Percentiles rank a stretch among this genome's conserved stretches.
Conservation (phyloP, 2,888 invertebrate genomes). For the Psococerastis gibbosa region DNA sequence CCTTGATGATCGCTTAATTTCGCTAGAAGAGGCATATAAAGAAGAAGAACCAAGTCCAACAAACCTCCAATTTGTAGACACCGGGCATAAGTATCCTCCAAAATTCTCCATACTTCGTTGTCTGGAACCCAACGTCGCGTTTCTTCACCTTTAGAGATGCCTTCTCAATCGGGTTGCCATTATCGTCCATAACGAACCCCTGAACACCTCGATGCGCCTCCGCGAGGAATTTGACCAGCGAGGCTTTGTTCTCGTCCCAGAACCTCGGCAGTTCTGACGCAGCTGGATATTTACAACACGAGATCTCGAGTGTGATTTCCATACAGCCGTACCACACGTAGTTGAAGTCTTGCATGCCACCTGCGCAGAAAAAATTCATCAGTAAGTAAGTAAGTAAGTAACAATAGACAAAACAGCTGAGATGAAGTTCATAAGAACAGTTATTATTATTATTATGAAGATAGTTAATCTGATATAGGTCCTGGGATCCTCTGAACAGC, state of each 20-base stretch:
- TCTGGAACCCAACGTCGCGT: slow-evolving; percentile 35
- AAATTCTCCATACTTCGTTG: slow-evolving; percentile 38
- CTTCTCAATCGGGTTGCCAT: slow-evolving; percentile 28
- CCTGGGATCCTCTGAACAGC: too few species aligned
- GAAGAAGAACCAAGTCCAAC: too few species aligned
- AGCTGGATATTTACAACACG: slow-evolving; percentile 45
- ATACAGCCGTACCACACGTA: slow-evolving; percentile 43
- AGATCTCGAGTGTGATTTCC: slow-evolving; percentile 45
- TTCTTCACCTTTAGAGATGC: slow-evolving; percentile 33
- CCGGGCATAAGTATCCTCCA: slow-evolving; percentile 45
- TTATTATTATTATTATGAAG: too few species aligned
- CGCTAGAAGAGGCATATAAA: too few species aligned
- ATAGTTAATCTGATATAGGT: too few species aligned
- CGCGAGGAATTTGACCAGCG: slow-evolving; percentile 32
- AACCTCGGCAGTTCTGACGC: slow-evolving; percentile 28
- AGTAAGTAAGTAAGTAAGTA: too few species aligned
- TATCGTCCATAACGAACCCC: slow-evolving; percentile 33
- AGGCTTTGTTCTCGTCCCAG: slow-evolving; percentile 40
- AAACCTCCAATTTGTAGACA: slow-evolving; percentile 34
- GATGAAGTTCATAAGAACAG: too few species aligned
- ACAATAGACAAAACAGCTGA: too few species aligned
- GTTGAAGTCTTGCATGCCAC: slow-evolving; percentile 50
- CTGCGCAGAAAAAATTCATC: slow-evolving; percentile 22
- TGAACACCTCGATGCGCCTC: slow-evolving; percentile 38
- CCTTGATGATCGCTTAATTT: too few species aligned